phyloP scores from a whole-genome alignment of 2,113 vertebrate genomes.

The Falcunculus frontatus region DNA sequence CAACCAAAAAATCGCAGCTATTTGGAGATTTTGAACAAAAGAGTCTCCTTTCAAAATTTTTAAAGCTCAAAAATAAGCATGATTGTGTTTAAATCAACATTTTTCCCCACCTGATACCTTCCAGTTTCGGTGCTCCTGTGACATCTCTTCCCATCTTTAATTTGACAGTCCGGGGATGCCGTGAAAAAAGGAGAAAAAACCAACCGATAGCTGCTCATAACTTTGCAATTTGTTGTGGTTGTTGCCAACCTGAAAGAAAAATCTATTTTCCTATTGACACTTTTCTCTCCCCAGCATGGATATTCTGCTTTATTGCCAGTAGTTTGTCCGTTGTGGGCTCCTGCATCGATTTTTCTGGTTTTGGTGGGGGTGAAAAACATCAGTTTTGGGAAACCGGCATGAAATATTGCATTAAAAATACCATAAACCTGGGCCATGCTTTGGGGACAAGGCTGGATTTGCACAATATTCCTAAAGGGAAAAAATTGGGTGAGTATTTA shows the following conservation, averaged over 20 bases:
- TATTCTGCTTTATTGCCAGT: not conserved
- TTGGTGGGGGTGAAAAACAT: not conserved
- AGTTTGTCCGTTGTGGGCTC: not conserved
- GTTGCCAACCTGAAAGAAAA: conserved; percentile 8
- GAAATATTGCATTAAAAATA: not conserved
- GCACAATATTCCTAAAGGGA: not conserved
- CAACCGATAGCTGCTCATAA: not conserved
- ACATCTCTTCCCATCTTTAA: not conserved
- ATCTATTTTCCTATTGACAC: conserved; percentile 6
- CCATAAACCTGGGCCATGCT: not conserved
- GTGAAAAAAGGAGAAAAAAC: not conserved
- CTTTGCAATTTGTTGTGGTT: not conserved
- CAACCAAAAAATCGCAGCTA: accelerated
- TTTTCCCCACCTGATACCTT: not conserved
- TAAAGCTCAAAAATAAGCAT: not conserved
- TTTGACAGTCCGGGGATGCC: not conserved
- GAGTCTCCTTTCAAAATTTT: accelerated
- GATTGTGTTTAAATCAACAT: not conserved
- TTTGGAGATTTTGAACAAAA: not conserved
- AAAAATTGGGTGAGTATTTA: not conserved
- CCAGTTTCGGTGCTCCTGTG: not conserved
- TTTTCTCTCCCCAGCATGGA: not conserved
- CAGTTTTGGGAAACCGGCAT: not conserved
- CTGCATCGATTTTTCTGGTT: not conserved
- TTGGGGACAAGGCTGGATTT: not conserved